A percentile compares a stretch with the other conserved stretches of the same genome.
Conservation (phyloP, 2,888 invertebrate genomes). For the Phortica okadai region DNA sequence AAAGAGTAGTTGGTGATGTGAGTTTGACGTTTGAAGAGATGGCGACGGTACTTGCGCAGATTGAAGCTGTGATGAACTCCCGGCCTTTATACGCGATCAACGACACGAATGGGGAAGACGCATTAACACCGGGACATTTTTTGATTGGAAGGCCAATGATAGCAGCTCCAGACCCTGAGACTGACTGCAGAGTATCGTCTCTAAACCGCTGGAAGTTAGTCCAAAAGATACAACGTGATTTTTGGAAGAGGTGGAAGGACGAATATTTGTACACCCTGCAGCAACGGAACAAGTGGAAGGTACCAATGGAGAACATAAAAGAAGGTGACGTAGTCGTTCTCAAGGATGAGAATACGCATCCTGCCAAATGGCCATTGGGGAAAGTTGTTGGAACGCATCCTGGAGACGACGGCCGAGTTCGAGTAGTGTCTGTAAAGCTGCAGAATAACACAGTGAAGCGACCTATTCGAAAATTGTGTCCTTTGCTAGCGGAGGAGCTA, state of each 20-base stretch:
- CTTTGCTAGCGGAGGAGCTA: too few relatives aligned
- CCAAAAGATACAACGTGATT: not conserved
- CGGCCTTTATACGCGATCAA: not conserved
- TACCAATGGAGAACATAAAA: too few relatives aligned
- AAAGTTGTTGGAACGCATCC: too few relatives aligned
- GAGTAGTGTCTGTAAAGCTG: too few relatives aligned
- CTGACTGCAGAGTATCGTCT: not conserved
- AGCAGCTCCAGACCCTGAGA: not conserved
- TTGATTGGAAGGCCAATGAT: not conserved
- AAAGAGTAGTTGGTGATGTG: too few relatives aligned
- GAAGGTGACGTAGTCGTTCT: too few relatives aligned
- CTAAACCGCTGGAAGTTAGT: not conserved
- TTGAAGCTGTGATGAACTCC: conserved; percentile 5
- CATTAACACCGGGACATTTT: conserved; percentile 6
- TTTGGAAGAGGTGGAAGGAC: not conserved
- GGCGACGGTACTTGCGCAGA: not conserved
- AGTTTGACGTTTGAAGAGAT: too few relatives aligned
- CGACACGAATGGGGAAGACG: not conserved
- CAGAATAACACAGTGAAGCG: too few relatives aligned
- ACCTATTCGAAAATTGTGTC: too few relatives aligned
- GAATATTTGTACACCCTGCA: not conserved
- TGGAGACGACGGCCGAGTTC: too few relatives aligned
- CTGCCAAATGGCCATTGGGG: too few relatives aligned
- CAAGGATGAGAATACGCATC: not conserved
- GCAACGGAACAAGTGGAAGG: not conserved